Conservation (phyloP, 35 echinoderm and acorn worm species). For the Strongylocentrotus purpuratus region DNA sequence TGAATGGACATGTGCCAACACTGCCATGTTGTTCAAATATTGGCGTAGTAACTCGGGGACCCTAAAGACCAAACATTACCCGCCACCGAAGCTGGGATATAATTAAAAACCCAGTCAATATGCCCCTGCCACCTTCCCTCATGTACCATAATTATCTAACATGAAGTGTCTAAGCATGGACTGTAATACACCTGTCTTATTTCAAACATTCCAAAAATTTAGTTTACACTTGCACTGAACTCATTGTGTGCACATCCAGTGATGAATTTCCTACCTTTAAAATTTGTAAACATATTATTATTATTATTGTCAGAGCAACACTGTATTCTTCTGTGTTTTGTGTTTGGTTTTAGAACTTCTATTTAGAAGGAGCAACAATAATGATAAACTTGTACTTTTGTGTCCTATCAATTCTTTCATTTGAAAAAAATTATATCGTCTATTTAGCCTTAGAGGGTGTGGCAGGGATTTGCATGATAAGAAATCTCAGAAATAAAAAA, state of each 20-base stretch:
- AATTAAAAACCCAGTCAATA: conserved; percentile 32
- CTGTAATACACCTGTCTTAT: background rate
- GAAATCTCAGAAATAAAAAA: too few relatives aligned
- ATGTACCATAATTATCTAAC: conserved; percentile 22
- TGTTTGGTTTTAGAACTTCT: too few relatives aligned
- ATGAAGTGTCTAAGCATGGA: background rate
- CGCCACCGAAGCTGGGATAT: background rate
- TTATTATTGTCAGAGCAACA: too few relatives aligned
- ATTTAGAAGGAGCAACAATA: too few relatives aligned
- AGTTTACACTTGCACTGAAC: background rate
- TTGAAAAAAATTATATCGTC: too few relatives aligned
- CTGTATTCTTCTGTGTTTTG: too few relatives aligned
- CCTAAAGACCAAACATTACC: conserved; percentile 10
- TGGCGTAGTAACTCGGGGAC: background rate
- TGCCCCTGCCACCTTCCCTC: background rate
- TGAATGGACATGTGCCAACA: conserved; percentile 20
- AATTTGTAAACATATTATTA: too few relatives aligned
- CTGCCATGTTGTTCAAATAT: conserved; percentile 37
- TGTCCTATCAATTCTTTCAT: too few relatives aligned
- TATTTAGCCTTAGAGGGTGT: too few relatives aligned
- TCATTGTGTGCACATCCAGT: background rate
- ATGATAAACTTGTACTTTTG: too few relatives aligned
- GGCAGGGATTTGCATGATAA: too few relatives aligned
- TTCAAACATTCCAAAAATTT: background rate
- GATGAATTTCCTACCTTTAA: too few relatives aligned